Conservation (phyloP, 1,140 invertebrate species). For the Aphelinus certus region DNA sequence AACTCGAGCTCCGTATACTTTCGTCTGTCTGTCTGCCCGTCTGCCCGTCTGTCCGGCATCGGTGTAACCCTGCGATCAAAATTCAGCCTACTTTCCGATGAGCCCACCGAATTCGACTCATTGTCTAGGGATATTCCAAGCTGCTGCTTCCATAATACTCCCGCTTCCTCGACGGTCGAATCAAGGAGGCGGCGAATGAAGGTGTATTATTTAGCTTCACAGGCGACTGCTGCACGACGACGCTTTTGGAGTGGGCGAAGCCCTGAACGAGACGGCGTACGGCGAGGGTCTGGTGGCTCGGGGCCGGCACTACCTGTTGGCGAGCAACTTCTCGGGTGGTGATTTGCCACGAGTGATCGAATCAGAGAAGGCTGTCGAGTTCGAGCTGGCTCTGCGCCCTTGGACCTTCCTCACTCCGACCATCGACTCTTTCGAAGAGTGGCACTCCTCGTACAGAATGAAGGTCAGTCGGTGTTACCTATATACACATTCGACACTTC, state of each 20-base stretch:
- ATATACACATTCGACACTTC: background rate
- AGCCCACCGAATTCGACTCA: no score
- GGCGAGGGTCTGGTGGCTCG: conserved; percentile 81
- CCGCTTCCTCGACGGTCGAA: no score
- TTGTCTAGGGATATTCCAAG: no score
- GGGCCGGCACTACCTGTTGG: conserved; percentile 76
- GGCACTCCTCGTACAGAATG: conserved; percentile 56
- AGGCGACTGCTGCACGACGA: conserved; percentile 88
- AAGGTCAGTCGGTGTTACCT: conserved; percentile 49
- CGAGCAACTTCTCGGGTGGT: conserved; percentile 27
- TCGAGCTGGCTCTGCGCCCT: conserved; percentile 55
- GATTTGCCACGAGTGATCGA: conserved; percentile 38
- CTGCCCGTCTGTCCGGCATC: no score
- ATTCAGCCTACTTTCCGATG: no score
- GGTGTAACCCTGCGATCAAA: no score
- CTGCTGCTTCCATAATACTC: no score
- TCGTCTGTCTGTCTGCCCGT: no score
- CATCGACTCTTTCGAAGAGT: conserved; percentile 57
- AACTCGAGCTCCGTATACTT: no score
- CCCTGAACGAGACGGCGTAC: conserved; percentile 86
- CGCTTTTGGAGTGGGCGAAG: conserved; percentile 90
- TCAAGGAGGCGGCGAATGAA: no score
- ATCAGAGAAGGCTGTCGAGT: conserved; percentile 45
- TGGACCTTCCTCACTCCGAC: conserved; percentile 63
- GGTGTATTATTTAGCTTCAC: conserved; percentile 72